Conservation (phyloP, 1,140 invertebrate species). For the Scaptomyza hsui region DNA sequence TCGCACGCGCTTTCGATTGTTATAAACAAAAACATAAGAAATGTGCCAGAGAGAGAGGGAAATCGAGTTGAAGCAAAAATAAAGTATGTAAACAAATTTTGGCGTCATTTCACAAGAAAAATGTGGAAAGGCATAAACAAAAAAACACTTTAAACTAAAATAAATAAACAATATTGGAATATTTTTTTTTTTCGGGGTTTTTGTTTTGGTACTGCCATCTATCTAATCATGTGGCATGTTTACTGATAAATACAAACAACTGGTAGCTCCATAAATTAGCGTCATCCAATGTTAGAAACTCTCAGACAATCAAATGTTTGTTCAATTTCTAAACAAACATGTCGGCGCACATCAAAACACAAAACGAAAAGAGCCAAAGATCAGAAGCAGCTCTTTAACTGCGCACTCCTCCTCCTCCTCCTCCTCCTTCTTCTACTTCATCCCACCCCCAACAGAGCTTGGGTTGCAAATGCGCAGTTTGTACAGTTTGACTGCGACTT, state of each 20-base stretch:
- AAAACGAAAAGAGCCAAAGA: constrained; percentile 21
- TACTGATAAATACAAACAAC: constrained; percentile 51
- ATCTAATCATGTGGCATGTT: constrained; percentile 62
- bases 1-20: constrained; percentile 58
- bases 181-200: constrained; percentile 13
- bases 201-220: constrained; percentile 16
- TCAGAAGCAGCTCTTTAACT: constrained; percentile 53
- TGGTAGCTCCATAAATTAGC: constrained; percentile 43
- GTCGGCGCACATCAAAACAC: constrained; percentile 41
- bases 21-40: constrained; percentile 39
- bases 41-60: constrained; percentile 44
- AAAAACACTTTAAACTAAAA: constrained; percentile 66
- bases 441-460: constrained; percentile 5
- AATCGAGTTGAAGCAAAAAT: constrained; percentile 2
- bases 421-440: constrained; percentile 1
- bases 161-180: constrained; percentile 46
- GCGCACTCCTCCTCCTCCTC: constrained; percentile 43
- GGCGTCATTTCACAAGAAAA: constrained; percentile 67
- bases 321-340: constrained; percentile 35
- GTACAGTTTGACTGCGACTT: constrained; percentile 48
- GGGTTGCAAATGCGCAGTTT: constrained; percentile 60
- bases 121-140: constrained; percentile 25
- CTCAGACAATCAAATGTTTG: constrained; percentile 58
- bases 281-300: constrained; percentile 34
- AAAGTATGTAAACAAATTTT: constrained; percentile 65